Base-by-base conservation (phyloP, 2,113 vertebrate species). In the Melanotaenia duboulayi region DNA sequence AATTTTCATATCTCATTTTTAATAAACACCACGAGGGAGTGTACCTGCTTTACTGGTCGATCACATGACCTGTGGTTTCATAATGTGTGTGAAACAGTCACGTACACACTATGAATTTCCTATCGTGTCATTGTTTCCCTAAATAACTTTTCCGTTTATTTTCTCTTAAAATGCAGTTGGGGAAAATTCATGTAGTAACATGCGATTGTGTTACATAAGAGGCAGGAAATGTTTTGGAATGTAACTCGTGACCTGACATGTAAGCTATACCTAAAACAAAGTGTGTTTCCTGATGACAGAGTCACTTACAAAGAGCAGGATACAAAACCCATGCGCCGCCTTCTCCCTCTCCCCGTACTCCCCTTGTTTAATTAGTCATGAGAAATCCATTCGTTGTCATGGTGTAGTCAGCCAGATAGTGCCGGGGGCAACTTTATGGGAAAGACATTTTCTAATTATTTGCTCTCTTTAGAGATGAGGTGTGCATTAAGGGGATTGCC, bases 101-200 rank as follows among this genome's bases (percentile, higher is more conserved):
- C 91, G 84, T 88, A 85, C 74, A 46, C 63, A 22, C 40, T 14
- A 39, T 0, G 54, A 72, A 49, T 86, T 86, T 86, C 74, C 83
- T 76, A 59, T 65, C 19, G 23, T 32, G 12, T 54, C 44, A 66
- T 82, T 87, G 80, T 89, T 67, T 77, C 59, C 48, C 0, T 16
- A 46, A 84, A 76, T 67, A 78, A n/a, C n/a, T n/a, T n/a, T n/a
- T n/a, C n/a, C 23, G 6, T 75, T 8, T 55, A 28, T 10, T 4
- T 24, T 28, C 42, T 17, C 8, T 16, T 1, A 1, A 49, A 44
- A 64, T 63, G 19, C 61, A 23, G 14, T 23, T 19, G 9, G 8
- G 1, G 2, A 48, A 39, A 19, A 3, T 56, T 4, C 17, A 16
- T 0, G 0, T 1, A 23, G 40, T 16, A 25, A 23, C 51, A 20